These are phyloP conservation scores for Tillus elongatus DNA, from an alignment of 2,888 invertebrate species.

Conservation along the genomic window DNA sequence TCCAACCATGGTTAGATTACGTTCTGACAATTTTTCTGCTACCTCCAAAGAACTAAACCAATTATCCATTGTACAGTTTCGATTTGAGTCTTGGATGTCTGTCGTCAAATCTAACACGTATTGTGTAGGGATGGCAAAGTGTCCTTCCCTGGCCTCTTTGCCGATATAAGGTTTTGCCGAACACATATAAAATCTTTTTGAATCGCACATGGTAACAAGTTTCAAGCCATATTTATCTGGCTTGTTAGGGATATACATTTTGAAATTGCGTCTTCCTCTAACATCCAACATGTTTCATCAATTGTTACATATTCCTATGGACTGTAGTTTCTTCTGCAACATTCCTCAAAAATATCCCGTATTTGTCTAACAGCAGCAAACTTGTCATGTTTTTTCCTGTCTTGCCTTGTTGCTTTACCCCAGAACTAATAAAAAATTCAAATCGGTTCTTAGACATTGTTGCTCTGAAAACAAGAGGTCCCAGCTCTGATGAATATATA, in stretches of 20 bases:
- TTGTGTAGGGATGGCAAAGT: constrained; percentile 4
- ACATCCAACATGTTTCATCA: constrained; percentile 9
- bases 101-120: constrained; percentile 6
- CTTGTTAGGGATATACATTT: constrained; percentile 11
- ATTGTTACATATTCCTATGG: constrained; percentile 10
- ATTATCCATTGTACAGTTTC: too few species aligned
- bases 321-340: constrained; percentile 10
- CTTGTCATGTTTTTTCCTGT: constrained; percentile 8
- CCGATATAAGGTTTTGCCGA: constrained; percentile 11
- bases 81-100: too few species aligned
- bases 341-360: constrained; percentile 8
- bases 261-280: constrained; percentile 10
- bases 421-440: constrained; percentile 10
- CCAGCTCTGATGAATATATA: constrained; percentile 8
- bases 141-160: constrained; percentile 5
- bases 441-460: constrained; percentile 12
- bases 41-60: constrained; percentile 7
- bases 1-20: constrained; percentile 5
- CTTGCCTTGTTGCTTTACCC: constrained; percentile 9
- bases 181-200: constrained; percentile 10
- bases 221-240: too few species aligned
- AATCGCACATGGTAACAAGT: constrained; percentile 12
- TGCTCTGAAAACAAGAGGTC: constrained; percentile 8
- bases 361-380: constrained; percentile 4
- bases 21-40: constrained; percentile 4